Evolutionary conservation across 2,797 vertebrate species (phyloP).

Genomic region (Tragopan temminckii): DNA sequence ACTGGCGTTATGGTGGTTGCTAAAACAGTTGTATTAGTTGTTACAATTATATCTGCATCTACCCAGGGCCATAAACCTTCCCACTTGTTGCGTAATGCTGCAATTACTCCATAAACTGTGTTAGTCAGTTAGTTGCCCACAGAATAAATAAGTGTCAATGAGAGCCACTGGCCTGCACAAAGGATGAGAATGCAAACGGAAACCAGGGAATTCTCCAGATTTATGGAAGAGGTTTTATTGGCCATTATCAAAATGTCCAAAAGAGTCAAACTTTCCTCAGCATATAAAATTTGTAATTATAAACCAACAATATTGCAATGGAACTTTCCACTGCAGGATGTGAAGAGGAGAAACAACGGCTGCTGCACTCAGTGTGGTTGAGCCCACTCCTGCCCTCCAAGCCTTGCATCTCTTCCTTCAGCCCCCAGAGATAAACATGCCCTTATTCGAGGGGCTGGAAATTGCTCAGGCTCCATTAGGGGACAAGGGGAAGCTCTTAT

Average conservation of each 20-base stretch:
- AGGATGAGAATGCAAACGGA: background rate
- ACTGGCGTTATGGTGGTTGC: background rate
- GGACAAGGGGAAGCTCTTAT: background rate
- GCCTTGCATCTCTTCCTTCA: background rate
- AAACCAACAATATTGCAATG: conserved; percentile 18
- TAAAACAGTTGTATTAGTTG: conserved; percentile 35
- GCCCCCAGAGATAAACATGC: background rate
- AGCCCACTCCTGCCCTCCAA: fast-evolving
- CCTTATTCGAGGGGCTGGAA: background rate
- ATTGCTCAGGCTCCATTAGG: background rate
- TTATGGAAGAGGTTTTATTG: conserved; percentile 31
- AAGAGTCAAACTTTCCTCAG: conserved; percentile 50
- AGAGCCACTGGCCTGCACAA: background rate
- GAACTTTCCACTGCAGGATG: conserved; percentile 35
- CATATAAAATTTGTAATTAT: conserved; percentile 27
- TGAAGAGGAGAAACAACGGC: background rate
- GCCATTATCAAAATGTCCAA: conserved; percentile 13
- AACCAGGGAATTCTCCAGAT: conserved; percentile 43
- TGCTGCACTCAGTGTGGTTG: background rate
- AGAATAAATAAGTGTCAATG: conserved; percentile 17
- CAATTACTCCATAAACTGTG: conserved; percentile 46
- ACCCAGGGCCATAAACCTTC: conserved; percentile 25
- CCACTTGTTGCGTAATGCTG: conserved; percentile 50
- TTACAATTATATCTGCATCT: conserved; percentile 25
- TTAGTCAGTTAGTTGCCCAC: background rate